Percentiles rank a stretch among this genome's conserved stretches.
Conservation (phyloP, 2,888 invertebrate species). For the Alcis repandata region DNA sequence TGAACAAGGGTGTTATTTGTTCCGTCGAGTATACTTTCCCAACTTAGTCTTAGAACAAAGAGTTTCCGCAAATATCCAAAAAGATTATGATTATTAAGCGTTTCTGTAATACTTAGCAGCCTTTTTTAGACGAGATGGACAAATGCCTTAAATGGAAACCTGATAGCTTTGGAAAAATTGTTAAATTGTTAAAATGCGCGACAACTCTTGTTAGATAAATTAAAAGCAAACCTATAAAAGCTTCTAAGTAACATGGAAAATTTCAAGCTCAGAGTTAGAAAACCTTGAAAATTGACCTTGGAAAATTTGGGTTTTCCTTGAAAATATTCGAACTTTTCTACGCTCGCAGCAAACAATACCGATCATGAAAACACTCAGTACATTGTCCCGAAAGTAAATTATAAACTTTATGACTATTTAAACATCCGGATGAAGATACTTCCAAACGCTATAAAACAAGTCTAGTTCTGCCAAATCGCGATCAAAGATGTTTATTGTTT, state of each 20-base stretch:
- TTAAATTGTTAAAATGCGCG: too few relatives aligned
- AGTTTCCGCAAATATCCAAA: neutral
- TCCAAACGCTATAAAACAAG: slow-evolving; percentile 39
- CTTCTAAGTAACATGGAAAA: too few relatives aligned
- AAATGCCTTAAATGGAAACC: too few relatives aligned
- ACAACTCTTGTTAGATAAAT: too few relatives aligned
- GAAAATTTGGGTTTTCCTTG: neutral
- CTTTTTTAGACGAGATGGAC: neutral
- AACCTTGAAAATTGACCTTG: too few relatives aligned
- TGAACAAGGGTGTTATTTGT: slow-evolving; percentile 9
- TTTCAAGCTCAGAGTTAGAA: too few relatives aligned
- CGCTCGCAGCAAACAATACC: slow-evolving; percentile 23
- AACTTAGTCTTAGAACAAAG: slow-evolving; percentile 8
- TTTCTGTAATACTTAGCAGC: neutral
- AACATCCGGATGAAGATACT: slow-evolving; percentile 46
- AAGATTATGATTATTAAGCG: neutral
- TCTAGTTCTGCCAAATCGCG: slow-evolving; percentile 40
- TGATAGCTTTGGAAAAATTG: too few relatives aligned
- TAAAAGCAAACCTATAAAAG: too few relatives aligned
- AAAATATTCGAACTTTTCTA: slow-evolving; percentile 7
- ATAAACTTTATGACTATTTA: slow-evolving; percentile 45
- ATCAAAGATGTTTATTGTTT: slow-evolving; percentile 48
- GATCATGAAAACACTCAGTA: slow-evolving; percentile 34
- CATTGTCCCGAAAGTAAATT: slow-evolving; percentile 41
- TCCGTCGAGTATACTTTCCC: neutral